Evolutionary conservation across 2,797 vertebrate genomes (phyloP), one percentile per base, ranked within the genome.

Genomic region (Hirundo rustica): DNA sequence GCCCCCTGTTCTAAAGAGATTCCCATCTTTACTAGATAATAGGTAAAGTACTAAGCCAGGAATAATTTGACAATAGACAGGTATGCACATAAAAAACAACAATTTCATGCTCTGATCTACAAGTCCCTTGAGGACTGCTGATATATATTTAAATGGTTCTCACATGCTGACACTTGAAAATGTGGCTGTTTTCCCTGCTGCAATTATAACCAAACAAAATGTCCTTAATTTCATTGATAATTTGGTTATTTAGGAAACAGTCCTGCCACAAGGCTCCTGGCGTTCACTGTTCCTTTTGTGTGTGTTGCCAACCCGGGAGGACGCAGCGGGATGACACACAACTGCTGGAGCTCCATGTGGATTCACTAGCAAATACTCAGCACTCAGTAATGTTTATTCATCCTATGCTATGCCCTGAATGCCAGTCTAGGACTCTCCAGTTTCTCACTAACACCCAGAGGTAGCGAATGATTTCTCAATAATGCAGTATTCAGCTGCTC

Each of bases 381-480:
- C 50, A 42, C 32, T 54, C 21, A 1, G 30, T 85, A 78, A 79
- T 90, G 58, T 95, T 95, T 94, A 95, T 94, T 94, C 95, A 86
- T 57, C 87, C 48, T 81, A 7, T 76, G 83, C 71, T 84, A 51
- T 75, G 74, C 89, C 81, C 95, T 89, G 94, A 85, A 91, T 77
- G 68, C 78, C 57, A 92, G 91, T 85, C 78, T 89, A 88, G 40
- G 79, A 92, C 94, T 84, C 89, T 89, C 85, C 60, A 88, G 91
- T 61, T 95, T 77, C 66, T 51, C 81, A 77, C 79, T 67, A 96
- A 94, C 88, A 88, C 89, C 94, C 93, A 97, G 61, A 94, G 92
- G 84, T 95, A 95, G 85, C 51, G 4, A 82, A 93, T 42, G 22
- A 94, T 93, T 97, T 96, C 94, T 95, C 94, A 93, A 61, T 88